phyloP scores from a whole-genome alignment of 2,888 invertebrate genomes.

The Drosophila hamatofila region DNA sequence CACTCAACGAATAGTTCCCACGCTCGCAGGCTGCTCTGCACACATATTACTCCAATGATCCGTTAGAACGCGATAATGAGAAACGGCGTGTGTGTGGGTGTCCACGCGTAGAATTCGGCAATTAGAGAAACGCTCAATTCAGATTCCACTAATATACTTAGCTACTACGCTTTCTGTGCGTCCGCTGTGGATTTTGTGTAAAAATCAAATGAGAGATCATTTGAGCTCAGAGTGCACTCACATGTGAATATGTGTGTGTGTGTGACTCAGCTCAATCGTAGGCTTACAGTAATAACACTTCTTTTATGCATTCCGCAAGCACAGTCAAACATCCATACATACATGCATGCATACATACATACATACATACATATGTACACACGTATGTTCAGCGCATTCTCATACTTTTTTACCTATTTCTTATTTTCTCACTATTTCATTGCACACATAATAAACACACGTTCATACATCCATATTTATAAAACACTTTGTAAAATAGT shows the following conservation, averaged over 20 bases:
- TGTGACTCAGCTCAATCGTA: too few relatives aligned
- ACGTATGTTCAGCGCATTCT: too few relatives aligned
- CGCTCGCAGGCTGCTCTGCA: neutral
- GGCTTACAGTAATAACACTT: neutral
- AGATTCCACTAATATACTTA: neutral
- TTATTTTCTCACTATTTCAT: neutral
- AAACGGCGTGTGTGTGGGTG: neutral
- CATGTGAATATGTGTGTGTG: neutral
- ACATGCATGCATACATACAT: too few relatives aligned
- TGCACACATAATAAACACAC: neutral
- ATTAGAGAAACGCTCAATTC: neutral
- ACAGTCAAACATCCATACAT: neutral
- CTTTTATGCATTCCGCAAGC: neutral
- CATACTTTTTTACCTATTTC: neutral
- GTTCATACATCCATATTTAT: neutral
- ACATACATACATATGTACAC: neutral
- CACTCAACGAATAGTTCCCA: neutral
- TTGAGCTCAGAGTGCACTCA: neutral
- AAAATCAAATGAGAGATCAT: neutral
- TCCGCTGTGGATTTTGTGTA: neutral
- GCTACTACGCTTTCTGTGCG: neutral
- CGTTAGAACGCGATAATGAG: neutral
- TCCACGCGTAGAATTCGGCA: too few relatives aligned
- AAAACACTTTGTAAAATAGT: neutral
- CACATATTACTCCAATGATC: neutral